Evolutionary conservation across 1,140 invertebrate species (phyloP), one percentile per base, ranked within the genome.

Genomic region (Chrysopa pallens): DNA sequence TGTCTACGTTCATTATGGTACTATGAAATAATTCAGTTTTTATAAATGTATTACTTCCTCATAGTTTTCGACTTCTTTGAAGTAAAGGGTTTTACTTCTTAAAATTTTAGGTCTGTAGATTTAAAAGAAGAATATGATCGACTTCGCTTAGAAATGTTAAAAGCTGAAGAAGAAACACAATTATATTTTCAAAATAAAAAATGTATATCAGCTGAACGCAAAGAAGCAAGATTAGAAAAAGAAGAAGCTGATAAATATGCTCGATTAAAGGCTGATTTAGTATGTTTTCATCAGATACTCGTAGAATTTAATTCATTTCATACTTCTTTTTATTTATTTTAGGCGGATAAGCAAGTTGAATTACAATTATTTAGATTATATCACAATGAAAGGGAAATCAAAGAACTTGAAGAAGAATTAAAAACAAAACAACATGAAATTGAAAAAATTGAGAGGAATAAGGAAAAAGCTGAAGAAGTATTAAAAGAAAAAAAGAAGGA

Each of bases 231-330:
- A 61, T 66, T 93, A 42, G 95, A 99, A 60, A 97, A 98, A 61
- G 93, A 98, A 61, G 94, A 98, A 68, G 94, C 95, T 5, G 93
- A 98, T 57, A 91, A 94, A 52, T 99, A 98, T 62, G 87, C 95
- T 46, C 71, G 83, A 45, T 65, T 98, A 0, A 93, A 91, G 58
- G 81, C 93, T 59, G 90, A 97, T 72, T 74, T 95, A 68, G 89
- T 93, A 64, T 57, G 66, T 57, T 27, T n/a, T 23, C 38, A 29
- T 39, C 13, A 31, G 23, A 11, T 45, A 28, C 33, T 8, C n/a
- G n/a, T 4, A 2, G 2, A 33, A 33, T 33, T n/a, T 11, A 36
- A 40, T 46, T 36, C 6, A 11, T 35, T 11, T 36, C 13, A n/a
- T 36, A 31, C 37, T 12, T 39, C 36, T 35, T 40, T 38, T 27